phyloP scores from a whole-genome alignment of 2,113 vertebrate genomes.

The Aphyosemion australe region DNA sequence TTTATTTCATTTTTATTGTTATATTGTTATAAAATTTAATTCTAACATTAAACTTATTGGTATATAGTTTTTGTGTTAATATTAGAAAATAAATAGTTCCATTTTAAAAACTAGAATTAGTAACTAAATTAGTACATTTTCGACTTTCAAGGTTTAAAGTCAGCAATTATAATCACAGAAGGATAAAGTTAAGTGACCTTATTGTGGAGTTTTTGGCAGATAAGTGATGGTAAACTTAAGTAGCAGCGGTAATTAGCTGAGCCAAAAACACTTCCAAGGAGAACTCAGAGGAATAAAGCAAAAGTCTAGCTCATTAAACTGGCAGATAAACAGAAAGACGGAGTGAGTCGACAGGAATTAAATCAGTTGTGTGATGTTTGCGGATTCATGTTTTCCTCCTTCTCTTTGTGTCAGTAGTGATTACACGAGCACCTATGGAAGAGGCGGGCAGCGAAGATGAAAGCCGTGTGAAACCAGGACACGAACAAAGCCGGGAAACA shows the following conservation, averaged over 20 bases:
- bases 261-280: conserved; percentile 22
- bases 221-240: conserved; percentile 28
- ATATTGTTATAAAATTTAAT: too few species aligned
- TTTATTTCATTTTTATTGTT: too few species aligned
- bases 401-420: conserved; percentile 64
- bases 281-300: conserved; percentile 6
- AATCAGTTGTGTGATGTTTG: conserved; percentile 63
- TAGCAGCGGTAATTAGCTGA: not conserved
- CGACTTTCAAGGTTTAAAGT: conserved; percentile 8
- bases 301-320: conserved; percentile 41
- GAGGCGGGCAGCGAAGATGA: conserved; percentile 60
- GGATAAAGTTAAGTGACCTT: conserved; percentile 36
- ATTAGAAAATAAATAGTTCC: too few species aligned
- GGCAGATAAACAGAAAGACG: conserved; percentile 43
- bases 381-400: conserved; percentile 53
- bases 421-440: conserved; percentile 56
- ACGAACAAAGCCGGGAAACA: conserved; percentile 65
- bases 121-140: too few species aligned
- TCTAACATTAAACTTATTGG: too few species aligned
- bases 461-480: conserved; percentile 70
- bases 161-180: conserved; percentile 30
- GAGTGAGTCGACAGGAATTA: conserved; percentile 52
- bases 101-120: too few species aligned
- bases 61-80: too few species aligned
- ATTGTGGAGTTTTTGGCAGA: conserved; percentile 16